Evolutionary conservation across 2,888 invertebrate genomes (phyloP), one percentile per base, ranked within the genome.

Genomic region (Geotrupes spiniger): DNA sequence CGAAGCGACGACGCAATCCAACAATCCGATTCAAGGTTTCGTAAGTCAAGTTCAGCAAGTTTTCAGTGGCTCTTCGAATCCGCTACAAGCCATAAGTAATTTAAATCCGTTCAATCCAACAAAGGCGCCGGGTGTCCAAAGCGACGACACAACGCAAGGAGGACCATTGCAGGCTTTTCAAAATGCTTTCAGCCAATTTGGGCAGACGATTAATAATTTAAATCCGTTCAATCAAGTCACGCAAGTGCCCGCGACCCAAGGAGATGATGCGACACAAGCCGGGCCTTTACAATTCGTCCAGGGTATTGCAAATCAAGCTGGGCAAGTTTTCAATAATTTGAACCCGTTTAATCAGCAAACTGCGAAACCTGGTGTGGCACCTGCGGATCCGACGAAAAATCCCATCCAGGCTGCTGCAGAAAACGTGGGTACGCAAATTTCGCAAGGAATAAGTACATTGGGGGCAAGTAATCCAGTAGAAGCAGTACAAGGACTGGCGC

Each of bases 91-190:
- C 11, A 29, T 50, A 12, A 33, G 4, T 14, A 37, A 38, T 26
- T 43, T 56, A 8, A 60, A 60, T 46, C 57, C 58, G 9, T 60
- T 60, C 28, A 49, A 52, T 38, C 57, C 42, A 12, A 40, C 26
- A 21, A 36, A 56, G 9, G 46, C 51, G 14, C 51, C 57, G 11
- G 46, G 46, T 14, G 31, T 50, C 1, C 57, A 59, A 48, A 49
- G 47, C 17, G 60, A 61, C 29, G 52, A 42, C 21, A 17, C 51
- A 27, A 49, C 51, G 9, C 49, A 50, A 15, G 31, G 25, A 31
- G 37, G 37, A 16, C 53, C 57, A 9, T 6, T 49, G 1, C 51
- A 52, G 41, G 38, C 47, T 9, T 39, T 56, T 38, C 57, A 57
- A 41, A 48, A 44, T 12, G 42, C 42, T 1, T 41, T 46, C 9